phyloP scores from a whole-genome alignment of 2,888 invertebrate genomes.

The Pseudeuparius sepicola region DNA sequence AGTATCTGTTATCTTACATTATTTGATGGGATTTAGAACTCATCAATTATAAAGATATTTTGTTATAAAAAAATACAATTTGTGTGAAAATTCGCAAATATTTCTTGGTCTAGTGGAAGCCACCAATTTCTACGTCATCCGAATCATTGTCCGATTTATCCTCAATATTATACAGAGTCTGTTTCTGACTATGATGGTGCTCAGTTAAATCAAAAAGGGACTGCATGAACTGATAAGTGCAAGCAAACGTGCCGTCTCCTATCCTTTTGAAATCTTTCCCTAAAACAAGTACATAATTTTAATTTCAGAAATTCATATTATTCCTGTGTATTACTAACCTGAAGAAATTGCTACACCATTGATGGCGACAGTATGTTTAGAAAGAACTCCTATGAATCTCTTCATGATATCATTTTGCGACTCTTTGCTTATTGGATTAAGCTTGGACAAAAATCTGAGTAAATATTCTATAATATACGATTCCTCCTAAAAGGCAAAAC shows the following conservation, averaged over 20 bases:
- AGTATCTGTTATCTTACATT: too few relatives aligned
- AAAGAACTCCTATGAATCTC: constrained; percentile 54
- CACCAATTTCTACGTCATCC: too few relatives aligned
- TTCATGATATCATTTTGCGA: constrained; percentile 52
- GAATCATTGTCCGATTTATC: constrained; percentile 27
- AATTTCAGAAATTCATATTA: not conserved
- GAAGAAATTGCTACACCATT: constrained; percentile 39
- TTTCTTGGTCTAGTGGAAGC: too few relatives aligned
- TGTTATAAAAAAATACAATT: too few relatives aligned
- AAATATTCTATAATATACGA: constrained; percentile 63
- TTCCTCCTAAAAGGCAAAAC: constrained; percentile 46
- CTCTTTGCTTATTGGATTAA: constrained; percentile 51
- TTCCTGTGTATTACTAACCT: constrained; percentile 29
- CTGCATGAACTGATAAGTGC: constrained; percentile 45
- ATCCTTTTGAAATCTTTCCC: constrained; percentile 42
- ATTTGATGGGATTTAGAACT: too few relatives aligned
- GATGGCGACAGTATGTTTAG: constrained; percentile 52
- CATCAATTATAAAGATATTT: too few relatives aligned
- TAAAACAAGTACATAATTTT: too few relatives aligned
- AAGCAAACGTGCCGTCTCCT: constrained; percentile 47
- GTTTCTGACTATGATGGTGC: constrained; percentile 35
- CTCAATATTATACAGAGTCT: constrained; percentile 21
- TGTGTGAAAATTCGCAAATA: too few relatives aligned
- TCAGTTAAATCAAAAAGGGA: constrained; percentile 44
- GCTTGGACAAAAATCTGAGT: constrained; percentile 55